Base-by-base conservation (phyloP, 2,797 vertebrate species). In the Toxotes lorentzi region DNA sequence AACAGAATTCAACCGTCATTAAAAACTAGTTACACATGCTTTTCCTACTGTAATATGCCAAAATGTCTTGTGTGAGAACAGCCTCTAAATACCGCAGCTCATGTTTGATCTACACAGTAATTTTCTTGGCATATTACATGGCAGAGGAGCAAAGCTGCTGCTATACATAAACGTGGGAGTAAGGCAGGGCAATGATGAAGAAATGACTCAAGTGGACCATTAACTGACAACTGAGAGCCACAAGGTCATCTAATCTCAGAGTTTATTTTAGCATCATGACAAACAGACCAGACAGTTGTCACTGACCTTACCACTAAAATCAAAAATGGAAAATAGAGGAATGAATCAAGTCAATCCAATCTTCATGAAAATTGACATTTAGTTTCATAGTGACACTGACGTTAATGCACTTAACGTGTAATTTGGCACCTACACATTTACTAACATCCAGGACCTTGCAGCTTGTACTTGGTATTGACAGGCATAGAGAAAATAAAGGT, bases 371-470 rank as follows among this genome's bases (percentile, higher is more conserved):
- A 68, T 7, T 41, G 58, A 78, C 54, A 81, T 81, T 87, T 70
- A 59, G 19, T 78, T 73, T 54, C 48, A 88, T 75, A 80, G 74
- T 68, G 60, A 76, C 48, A 79, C 79, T 83, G 71, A 71, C 78
- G 70, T 59, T 69, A 82, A 90, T 63, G 73, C 78, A 81, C 73
- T 78, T 30, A 53, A 62, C 50, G 59, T 83, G 63, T 75, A 61
- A 90, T 94, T 94, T 95, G 94, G 93, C 92, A 94, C 87, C 87
- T 89, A 91, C 83, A 91, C 65, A 84, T 89, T 86, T 90, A 90
- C 88, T 85, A 79, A 89, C 90, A 90, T 59, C 81, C 81, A 83
- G 68, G 81, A 92, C 57, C 77, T 88, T 74, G 81, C 65, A 85
- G 74, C 70, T 86, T 86, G 74, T 74, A 78, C 62, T 74, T 60